Conservation (phyloP, 1,140 invertebrate species). For the Drosophila bipectinata region DNA sequence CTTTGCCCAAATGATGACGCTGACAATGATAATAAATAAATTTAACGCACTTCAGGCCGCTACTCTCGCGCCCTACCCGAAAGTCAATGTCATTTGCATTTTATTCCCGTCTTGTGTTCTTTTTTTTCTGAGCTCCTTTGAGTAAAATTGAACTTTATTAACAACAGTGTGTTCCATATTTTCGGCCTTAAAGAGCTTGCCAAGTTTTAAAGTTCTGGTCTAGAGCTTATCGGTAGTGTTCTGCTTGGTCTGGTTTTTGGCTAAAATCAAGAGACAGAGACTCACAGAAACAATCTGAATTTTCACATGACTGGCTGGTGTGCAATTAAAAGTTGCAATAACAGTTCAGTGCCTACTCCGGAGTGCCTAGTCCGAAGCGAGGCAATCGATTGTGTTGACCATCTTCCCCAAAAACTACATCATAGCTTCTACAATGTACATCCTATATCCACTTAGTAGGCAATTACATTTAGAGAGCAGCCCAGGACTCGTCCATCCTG, state of each 20-base stretch:
- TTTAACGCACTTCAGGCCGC: slow-evolving; percentile 56
- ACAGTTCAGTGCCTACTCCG: slow-evolving; percentile 24
- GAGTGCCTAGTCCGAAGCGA: slow-evolving; percentile 10
- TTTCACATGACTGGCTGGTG: slow-evolving; percentile 45
- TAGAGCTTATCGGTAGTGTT: slow-evolving; percentile 35
- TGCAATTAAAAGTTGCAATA: slow-evolving; percentile 49
- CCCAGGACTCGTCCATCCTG: background rate
- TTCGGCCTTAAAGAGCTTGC: slow-evolving; percentile 16
- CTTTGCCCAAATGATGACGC: slow-evolving; percentile 73
- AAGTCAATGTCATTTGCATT: slow-evolving; percentile 61
- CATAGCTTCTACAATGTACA: too few relatives aligned
- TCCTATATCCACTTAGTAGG: slow-evolving; percentile 46
- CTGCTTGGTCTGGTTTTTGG: slow-evolving; percentile 40
- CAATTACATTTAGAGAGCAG: slow-evolving; percentile 43
- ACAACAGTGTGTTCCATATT: slow-evolving; percentile 31
- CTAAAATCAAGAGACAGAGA: slow-evolving; percentile 6
- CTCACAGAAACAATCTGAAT: slow-evolving; percentile 34
- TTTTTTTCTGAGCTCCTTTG: slow-evolving; percentile 8
- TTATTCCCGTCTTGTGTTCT: slow-evolving; percentile 10
- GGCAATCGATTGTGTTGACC: slow-evolving; percentile 29
- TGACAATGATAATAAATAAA: slow-evolving; percentile 80
- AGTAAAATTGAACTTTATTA: slow-evolving; percentile 59
- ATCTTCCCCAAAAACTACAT: background rate
- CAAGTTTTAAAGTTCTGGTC: slow-evolving; percentile 14
- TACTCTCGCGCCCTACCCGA: slow-evolving; percentile 13